phyloP scores from a whole-genome alignment of 2,888 invertebrate genomes.

The Pollenia angustigena region DNA sequence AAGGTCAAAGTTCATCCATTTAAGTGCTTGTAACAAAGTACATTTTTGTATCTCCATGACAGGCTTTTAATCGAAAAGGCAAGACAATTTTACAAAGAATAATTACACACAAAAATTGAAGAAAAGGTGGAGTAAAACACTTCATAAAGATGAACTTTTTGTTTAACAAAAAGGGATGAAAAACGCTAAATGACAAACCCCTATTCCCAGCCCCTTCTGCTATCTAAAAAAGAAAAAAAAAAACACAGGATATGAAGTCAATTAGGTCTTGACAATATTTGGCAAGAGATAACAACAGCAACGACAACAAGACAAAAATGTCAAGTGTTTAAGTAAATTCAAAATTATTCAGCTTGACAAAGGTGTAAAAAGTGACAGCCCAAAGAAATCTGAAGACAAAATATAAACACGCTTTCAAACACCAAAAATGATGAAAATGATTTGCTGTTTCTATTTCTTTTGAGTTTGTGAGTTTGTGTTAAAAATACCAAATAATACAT shows the following conservation, averaged over 20 bases:
- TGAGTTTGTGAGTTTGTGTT: background rate
- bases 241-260: constrained; percentile 43
- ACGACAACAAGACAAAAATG: background rate
- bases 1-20: too few relatives aligned
- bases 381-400: background rate
- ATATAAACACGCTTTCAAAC: background rate
- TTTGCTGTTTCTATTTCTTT: background rate
- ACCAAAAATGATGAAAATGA: background rate
- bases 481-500: constrained; percentile 33
- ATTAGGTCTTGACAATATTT: constrained; percentile 51
- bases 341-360: background rate
- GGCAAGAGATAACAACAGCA: constrained; percentile 35
- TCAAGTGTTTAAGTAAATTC: constrained; percentile 26
- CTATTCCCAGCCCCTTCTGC: too few relatives aligned
- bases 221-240: too few relatives aligned
- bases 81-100: constrained; percentile 6
- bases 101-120: background rate
- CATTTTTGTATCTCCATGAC: background rate
- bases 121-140: too few relatives aligned
- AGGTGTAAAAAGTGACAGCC: background rate
- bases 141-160: too few relatives aligned
- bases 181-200: background rate
- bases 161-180: background rate
- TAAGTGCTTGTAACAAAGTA: background rate
- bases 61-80: constrained; percentile 5